These are phyloP conservation scores for Nyctereutes procyonoides DNA, from an alignment of 2,113 vertebrate species.

Conservation along the genomic window DNA sequence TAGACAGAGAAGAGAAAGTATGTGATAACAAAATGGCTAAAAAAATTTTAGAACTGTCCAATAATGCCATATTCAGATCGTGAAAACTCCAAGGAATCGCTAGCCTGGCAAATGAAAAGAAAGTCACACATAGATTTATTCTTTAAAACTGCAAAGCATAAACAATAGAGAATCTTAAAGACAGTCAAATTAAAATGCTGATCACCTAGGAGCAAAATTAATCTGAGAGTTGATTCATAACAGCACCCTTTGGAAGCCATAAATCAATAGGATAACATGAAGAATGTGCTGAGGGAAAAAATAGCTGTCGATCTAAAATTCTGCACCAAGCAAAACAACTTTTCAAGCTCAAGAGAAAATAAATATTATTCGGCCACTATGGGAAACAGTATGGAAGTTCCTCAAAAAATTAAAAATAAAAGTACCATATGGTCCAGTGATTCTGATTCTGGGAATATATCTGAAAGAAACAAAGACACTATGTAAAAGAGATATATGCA, in stretches of 20 bases:
- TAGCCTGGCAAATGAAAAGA: background rate
- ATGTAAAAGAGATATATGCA: background rate
- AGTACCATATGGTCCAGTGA: too few relatives aligned
- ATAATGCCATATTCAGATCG: background rate
- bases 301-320: background rate
- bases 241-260: background rate
- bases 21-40: background rate
- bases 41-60: background rate
- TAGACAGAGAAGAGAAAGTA: background rate
- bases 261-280: background rate
- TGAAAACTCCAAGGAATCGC: background rate
- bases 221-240: background rate
- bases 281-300: background rate
- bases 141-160: background rate
- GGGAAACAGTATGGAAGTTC: background rate
- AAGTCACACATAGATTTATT: background rate
- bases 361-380: background rate
- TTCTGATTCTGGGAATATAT: background rate
- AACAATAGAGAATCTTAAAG: background rate
- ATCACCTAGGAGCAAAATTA: background rate
- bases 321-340: background rate
- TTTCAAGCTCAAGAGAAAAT: background rate
- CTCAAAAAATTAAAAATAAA: background rate
- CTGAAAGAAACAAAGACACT: background rate
- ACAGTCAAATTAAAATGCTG: background rate